These are phyloP conservation scores for Pheosia gnoma DNA, from an alignment of 2,888 invertebrate genomes.

Conservation along the genomic window DNA sequence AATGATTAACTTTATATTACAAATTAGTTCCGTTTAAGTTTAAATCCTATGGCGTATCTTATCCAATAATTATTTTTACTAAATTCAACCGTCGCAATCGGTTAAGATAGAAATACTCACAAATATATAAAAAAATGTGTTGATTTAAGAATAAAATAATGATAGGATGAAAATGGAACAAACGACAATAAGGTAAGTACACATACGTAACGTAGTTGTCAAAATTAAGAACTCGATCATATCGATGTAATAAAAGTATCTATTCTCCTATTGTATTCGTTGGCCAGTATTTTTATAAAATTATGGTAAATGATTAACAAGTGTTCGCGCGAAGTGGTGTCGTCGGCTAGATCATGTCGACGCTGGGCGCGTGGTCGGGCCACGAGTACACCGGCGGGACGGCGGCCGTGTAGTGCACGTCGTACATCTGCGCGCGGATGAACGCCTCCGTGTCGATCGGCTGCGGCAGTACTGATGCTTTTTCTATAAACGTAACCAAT, in stretches of 20 bases:
- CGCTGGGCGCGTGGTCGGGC: slow-evolving; percentile 55
- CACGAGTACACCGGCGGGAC: slow-evolving; percentile 86
- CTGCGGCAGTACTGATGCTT: slow-evolving; percentile 91
- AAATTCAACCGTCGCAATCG: no score
- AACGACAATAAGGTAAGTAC: no score
- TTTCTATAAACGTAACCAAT: slow-evolving; percentile 75
- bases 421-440: slow-evolving; percentile 92
- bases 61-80: no score
- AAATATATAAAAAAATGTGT: no score
- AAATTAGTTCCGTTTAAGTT: no score
- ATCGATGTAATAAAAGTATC: no score
- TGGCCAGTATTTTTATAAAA: background rate
- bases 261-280: background rate
- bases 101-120: no score
- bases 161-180: no score
- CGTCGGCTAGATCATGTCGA: slow-evolving; percentile 56
- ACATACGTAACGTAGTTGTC: no score
- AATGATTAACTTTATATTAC: background rate
- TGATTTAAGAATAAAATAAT: no score
- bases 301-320: background rate
- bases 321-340: slow-evolving; percentile 10
- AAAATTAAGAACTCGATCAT: no score
- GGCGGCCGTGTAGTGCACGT: slow-evolving; percentile 87
- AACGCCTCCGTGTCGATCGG: slow-evolving; percentile 89
- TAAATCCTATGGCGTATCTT: no score